phyloP scores from a whole-genome alignment of 2,797 vertebrate species.

The Notamacropus eugenii region DNA sequence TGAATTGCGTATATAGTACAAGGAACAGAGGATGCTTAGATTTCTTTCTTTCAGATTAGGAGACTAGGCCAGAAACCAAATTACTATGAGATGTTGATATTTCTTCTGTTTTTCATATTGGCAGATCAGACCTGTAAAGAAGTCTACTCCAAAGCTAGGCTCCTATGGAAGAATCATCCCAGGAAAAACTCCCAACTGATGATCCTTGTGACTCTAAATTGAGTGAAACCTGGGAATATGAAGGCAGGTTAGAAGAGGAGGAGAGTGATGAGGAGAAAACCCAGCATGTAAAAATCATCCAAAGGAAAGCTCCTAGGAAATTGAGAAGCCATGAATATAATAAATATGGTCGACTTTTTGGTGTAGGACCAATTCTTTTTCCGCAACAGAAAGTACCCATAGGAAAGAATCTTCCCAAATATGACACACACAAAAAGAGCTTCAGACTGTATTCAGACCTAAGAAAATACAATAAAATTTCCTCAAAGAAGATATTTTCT shows the following conservation, averaged over 20 bases:
- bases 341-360: background rate
- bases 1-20: background rate
- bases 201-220: slow-evolving; percentile 58
- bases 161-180: slow-evolving; percentile 5
- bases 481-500: slow-evolving; percentile 59
- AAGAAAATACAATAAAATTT: slow-evolving; percentile 26
- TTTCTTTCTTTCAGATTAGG: background rate
- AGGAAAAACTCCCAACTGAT: slow-evolving; percentile 52
- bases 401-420: slow-evolving; percentile 1
- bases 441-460: background rate
- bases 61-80: background rate
- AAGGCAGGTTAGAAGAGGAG: slow-evolving; percentile 51
- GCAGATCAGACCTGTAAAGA: background rate
- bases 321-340: slow-evolving; percentile 1
- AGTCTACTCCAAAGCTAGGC: background rate
- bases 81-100: background rate
- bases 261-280: slow-evolving; percentile 43
- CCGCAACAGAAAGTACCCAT: background rate
- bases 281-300: background rate
- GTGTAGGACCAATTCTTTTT: background rate
- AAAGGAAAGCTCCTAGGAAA: background rate
- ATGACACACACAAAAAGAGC: background rate
- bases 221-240: slow-evolving; percentile 39
- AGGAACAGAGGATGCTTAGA: background rate
- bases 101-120: background rate